A percentile compares a stretch with the other conserved stretches of the same genome.
Evolutionary conservation across 2,888 invertebrate species (phyloP).

Genomic region (Philereme vetulata): DNA sequence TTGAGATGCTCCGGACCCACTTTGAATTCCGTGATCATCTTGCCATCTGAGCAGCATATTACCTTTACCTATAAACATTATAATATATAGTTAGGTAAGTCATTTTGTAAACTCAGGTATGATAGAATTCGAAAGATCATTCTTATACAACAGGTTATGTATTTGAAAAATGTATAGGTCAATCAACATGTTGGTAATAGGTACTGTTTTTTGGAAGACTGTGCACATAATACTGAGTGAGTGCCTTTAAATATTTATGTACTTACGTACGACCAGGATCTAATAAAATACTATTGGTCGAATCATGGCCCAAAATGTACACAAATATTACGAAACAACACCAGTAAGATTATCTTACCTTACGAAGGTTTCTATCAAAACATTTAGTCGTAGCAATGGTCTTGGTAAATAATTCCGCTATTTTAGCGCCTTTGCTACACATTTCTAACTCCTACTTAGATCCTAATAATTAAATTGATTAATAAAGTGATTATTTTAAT

Average conservation of each 20-base stretch:
- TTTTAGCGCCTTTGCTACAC: slow-evolving; percentile 62
- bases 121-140: too few species aligned
- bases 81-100: neutral
- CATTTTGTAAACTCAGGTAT: too few species aligned
- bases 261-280: too few species aligned
- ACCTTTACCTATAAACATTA: slow-evolving; percentile 60
- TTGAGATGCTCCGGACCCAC: slow-evolving; percentile 91
- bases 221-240: too few species aligned
- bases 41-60: slow-evolving; percentile 86
- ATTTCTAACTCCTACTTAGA: slow-evolving; percentile 39
- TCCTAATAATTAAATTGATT: too few species aligned
- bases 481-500: too few species aligned
- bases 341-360: slow-evolving; percentile 49
- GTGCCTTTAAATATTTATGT: too few species aligned
- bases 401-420: slow-evolving; percentile 73
- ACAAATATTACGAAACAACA: slow-evolving; percentile 20
- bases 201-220: too few species aligned
- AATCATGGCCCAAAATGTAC: neutral
- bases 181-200: too few species aligned
- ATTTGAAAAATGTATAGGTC: too few species aligned
- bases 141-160: too few species aligned
- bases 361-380: slow-evolving; percentile 72
- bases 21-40: slow-evolving; percentile 89
- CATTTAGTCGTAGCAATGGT: slow-evolving; percentile 69
- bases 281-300: neutral